Conservation (phyloP, 1,140 invertebrate genomes). For the Scaptomyza pallida region DNA sequence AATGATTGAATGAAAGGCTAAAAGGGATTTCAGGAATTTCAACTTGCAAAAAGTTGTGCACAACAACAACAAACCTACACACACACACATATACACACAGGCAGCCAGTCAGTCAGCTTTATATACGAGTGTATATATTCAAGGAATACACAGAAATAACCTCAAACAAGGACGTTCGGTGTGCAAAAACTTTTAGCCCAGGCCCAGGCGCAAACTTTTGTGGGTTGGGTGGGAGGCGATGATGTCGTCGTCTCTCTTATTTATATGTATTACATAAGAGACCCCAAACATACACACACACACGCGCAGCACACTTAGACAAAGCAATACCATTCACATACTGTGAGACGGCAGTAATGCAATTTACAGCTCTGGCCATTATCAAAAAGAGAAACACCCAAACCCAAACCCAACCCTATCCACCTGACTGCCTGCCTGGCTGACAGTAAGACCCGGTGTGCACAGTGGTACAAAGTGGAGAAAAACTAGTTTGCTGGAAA, state of each 20-base stretch:
- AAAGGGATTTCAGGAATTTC: constrained; percentile 72
- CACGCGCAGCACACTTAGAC: background rate
- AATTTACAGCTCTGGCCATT: constrained; percentile 62
- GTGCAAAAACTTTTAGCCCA: constrained; percentile 45
- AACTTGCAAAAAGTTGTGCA: constrained; percentile 39
- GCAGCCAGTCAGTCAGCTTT: constrained; percentile 11
- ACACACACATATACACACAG: constrained; percentile 1
- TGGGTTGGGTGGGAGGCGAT: constrained; percentile 1
- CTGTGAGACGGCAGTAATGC: constrained; percentile 66
- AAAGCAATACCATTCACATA: constrained; percentile 3
- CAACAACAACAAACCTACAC: constrained; percentile 7
- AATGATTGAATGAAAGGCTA: constrained; percentile 80
- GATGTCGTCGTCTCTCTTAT: constrained; percentile 2
- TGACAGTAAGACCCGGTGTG: background rate
- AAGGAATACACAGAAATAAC: constrained; percentile 70
- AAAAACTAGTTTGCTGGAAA: too few species aligned
- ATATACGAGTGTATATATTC: constrained; percentile 3
- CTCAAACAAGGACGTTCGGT: constrained; percentile 79
- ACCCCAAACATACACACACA: background rate
- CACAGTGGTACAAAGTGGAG: background rate
- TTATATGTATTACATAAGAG: constrained; percentile 69
- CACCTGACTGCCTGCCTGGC: background rate
- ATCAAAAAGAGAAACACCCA: constrained; percentile 3
- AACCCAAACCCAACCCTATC: background rate
- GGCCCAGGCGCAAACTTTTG: constrained; percentile 2